phyloP scores from a whole-genome alignment of 1,140 invertebrate species.

The Drosophila ananassae region DNA sequence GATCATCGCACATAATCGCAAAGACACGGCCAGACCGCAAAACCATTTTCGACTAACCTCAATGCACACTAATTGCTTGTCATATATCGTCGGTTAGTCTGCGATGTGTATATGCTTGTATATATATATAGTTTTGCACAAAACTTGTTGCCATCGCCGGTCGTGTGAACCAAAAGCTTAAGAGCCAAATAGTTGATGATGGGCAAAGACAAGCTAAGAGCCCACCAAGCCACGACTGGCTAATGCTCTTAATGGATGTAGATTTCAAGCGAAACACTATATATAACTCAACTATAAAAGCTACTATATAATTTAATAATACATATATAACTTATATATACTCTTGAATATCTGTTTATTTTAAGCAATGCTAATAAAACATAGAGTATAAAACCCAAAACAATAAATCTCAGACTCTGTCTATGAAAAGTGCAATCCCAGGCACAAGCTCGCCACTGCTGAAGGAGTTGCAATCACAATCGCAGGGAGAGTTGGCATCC shows the following conservation, averaged over 20 bases:
- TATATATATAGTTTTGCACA: slow-evolving; percentile 56
- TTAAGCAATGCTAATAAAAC: neutral
- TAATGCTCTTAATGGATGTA: slow-evolving; percentile 33
- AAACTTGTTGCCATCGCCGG: slow-evolving; percentile 67
- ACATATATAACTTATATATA: no score
- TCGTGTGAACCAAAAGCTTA: slow-evolving; percentile 77
- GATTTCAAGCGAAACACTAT: no score
- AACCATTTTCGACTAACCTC: slow-evolving; percentile 77
- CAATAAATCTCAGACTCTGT: slow-evolving; percentile 22
- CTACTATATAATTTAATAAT: no score
- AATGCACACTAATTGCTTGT: slow-evolving; percentile 83
- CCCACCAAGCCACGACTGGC: neutral
- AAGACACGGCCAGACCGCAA: slow-evolving; percentile 54
- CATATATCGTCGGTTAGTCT: slow-evolving; percentile 61
- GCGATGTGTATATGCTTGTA: slow-evolving; percentile 19
- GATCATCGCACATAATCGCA: slow-evolving; percentile 23
- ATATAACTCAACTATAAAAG: no score
- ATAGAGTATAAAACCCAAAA: slow-evolving; percentile 15
- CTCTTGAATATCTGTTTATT: no score
- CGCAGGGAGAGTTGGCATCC: slow-evolving; percentile 27
- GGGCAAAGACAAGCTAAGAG: slow-evolving; percentile 41
- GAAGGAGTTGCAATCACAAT: slow-evolving; percentile 28
- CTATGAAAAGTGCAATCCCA: slow-evolving; percentile 63
- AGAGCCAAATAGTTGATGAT: slow-evolving; percentile 70
- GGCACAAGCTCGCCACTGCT: slow-evolving; percentile 58